phyloP scores from a whole-genome alignment of 2,888 invertebrate genomes.

The Hydrotaea cyrtoneurina region DNA sequence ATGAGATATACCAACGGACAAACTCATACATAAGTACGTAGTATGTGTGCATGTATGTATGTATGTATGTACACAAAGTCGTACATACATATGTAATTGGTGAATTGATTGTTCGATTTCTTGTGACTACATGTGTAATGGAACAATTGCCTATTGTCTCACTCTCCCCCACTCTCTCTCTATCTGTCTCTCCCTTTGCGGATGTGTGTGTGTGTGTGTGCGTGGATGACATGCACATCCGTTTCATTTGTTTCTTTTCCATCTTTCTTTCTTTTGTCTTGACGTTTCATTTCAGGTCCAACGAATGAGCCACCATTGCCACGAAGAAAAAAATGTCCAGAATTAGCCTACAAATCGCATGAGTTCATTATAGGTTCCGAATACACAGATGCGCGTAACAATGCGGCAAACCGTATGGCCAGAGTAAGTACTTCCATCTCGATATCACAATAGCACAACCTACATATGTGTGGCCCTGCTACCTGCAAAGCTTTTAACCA shows the following conservation, averaged over 20 bases:
- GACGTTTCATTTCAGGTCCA: conserved; percentile 76
- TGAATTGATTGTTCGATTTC: conserved; percentile 13
- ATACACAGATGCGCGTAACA: conserved; percentile 83
- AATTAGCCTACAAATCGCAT: conserved; percentile 92
- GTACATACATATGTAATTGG: neutral
- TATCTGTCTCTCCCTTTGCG: neutral
- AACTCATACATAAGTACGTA: neutral
- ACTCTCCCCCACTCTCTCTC: too few species aligned
- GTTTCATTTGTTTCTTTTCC: neutral
- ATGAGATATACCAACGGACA: neutral
- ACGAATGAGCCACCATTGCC: conserved; percentile 92
- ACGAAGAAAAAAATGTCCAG: conserved; percentile 93
- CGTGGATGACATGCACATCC: neutral
- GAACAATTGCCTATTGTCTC: neutral
- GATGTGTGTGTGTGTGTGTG: neutral
- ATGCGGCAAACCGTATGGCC: conserved; percentile 79
- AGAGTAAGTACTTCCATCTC: conserved; percentile 76
- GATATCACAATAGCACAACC: neutral
- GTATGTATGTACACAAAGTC: neutral
- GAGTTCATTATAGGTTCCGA: conserved; percentile 86
- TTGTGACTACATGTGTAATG: neutral
- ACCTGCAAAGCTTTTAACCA: neutral
- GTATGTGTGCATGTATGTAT: neutral
- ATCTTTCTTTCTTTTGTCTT: conserved; percentile 39
- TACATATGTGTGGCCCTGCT: too few species aligned